These are phyloP conservation scores for Thecocarcelia acutangulata DNA, from an alignment of 2,888 invertebrate species.

Conservation along the genomic window DNA sequence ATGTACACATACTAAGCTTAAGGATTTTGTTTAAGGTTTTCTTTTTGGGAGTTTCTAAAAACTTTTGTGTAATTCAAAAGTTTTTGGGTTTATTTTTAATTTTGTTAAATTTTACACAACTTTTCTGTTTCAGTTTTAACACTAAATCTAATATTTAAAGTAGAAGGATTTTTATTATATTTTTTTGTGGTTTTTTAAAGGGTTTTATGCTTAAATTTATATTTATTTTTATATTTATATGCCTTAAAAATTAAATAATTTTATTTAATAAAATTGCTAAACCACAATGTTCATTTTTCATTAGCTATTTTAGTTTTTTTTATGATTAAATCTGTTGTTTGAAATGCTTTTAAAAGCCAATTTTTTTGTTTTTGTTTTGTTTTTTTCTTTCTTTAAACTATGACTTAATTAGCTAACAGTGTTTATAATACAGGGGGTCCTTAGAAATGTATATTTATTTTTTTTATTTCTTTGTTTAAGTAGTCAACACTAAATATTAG, in stretches of 20 bases:
- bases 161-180: slow-evolving; percentile 48
- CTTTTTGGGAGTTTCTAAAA: slow-evolving; percentile 43
- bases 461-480: slow-evolving; percentile 56
- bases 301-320: slow-evolving; percentile 69
- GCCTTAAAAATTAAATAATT: slow-evolving; percentile 73
- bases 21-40: slow-evolving; percentile 5
- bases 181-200: slow-evolving; percentile 29
- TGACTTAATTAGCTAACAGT: slow-evolving; percentile 69
- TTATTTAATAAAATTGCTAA: slow-evolving; percentile 80
- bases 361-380: slow-evolving; percentile 50
- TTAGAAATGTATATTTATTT: slow-evolving; percentile 32
- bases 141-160: slow-evolving; percentile 63
- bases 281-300: slow-evolving; percentile 74
- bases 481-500: slow-evolving; percentile 69
- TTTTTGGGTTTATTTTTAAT: slow-evolving; percentile 46
- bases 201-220: slow-evolving; percentile 67
- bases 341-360: slow-evolving; percentile 68
- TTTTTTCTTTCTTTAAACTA: slow-evolving; percentile 56
- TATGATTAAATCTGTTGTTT: slow-evolving; percentile 66
- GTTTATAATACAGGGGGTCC: slow-evolving; percentile 73
- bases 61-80: slow-evolving; percentile 45
- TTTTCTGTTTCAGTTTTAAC: slow-evolving; percentile 56
- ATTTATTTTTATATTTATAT: slow-evolving; percentile 69
- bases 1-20: slow-evolving; percentile 69
- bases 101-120: slow-evolving; percentile 70